Conservation (phyloP, 2,113 vertebrate genomes). For the Hyaena hyaena region DNA sequence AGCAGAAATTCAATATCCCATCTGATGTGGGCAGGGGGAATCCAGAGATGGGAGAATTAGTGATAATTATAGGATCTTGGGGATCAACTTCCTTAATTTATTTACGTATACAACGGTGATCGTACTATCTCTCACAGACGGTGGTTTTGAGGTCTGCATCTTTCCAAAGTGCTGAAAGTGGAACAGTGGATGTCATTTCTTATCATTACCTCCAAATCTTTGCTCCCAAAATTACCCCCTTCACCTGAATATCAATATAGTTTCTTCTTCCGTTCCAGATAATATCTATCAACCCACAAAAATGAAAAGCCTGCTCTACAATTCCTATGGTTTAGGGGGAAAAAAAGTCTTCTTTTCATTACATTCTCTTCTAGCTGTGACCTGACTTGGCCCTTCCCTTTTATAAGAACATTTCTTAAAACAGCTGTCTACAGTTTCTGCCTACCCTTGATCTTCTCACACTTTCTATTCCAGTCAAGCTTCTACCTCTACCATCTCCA, state of each 20-base stretch:
- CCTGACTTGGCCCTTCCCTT: not conserved
- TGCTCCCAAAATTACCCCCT: not conserved
- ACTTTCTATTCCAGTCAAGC: not conserved
- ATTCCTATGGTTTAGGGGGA: not conserved
- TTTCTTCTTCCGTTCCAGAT: not conserved
- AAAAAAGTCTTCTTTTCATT: not conserved
- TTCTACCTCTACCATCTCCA: not conserved
- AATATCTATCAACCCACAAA: not conserved
- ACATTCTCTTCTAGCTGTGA: not conserved
- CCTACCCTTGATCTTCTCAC: not conserved
- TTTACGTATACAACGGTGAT: not conserved
- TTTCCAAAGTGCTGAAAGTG: not conserved
- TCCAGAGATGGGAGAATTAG: not conserved
- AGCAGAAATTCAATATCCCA: not conserved
- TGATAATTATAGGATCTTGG: not conserved
- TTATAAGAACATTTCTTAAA: not conserved
- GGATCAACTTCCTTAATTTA: not conserved
- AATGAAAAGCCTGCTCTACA: not conserved
- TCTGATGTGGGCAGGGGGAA: not conserved
- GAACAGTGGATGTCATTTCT: not conserved
- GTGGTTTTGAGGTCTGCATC: not conserved
- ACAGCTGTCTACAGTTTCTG: not conserved
- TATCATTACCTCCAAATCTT: not conserved
- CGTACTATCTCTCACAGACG: not conserved
- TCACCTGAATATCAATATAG: not conserved